Conservation (phyloP, 2,797 vertebrate species). For the Falco biarmicus region DNA sequence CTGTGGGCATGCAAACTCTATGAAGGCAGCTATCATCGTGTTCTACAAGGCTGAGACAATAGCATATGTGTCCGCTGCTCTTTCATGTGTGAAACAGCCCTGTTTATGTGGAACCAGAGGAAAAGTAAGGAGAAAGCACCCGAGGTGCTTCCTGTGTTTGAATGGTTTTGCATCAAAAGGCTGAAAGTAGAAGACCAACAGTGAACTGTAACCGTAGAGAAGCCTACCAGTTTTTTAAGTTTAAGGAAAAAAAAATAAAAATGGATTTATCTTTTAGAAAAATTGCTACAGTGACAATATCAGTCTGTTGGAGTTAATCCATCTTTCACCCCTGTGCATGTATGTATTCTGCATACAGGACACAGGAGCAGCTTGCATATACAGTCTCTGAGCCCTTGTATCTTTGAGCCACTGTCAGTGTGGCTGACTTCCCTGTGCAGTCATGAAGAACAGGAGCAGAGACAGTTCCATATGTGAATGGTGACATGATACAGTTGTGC, state of each 20-base stretch:
- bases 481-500: not conserved
- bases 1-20: not conserved
- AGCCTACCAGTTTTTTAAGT: not conserved
- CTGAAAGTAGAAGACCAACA: not conserved
- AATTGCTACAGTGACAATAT: not conserved
- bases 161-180: not conserved
- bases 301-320: not conserved
- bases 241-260: too few relatives aligned
- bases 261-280: fast-evolving
- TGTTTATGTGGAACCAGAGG: not conserved
- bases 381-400: not conserved
- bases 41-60: not conserved
- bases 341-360: not conserved
- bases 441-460: not conserved
- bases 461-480: not conserved
- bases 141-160: not conserved
- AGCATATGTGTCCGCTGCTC: not conserved
- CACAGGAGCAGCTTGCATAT: not conserved
- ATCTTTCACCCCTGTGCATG: not conserved
- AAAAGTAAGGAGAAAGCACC: not conserved
- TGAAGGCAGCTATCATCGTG: not conserved
- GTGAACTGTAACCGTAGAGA: not conserved
- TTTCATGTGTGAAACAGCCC: not conserved
- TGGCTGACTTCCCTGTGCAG: not conserved
- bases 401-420: not conserved